Percentiles rank a stretch among this genome's conserved stretches.
Evolutionary conservation across 1,140 invertebrate genomes (phyloP).

Genomic region (Apis laboriosa): DNA sequence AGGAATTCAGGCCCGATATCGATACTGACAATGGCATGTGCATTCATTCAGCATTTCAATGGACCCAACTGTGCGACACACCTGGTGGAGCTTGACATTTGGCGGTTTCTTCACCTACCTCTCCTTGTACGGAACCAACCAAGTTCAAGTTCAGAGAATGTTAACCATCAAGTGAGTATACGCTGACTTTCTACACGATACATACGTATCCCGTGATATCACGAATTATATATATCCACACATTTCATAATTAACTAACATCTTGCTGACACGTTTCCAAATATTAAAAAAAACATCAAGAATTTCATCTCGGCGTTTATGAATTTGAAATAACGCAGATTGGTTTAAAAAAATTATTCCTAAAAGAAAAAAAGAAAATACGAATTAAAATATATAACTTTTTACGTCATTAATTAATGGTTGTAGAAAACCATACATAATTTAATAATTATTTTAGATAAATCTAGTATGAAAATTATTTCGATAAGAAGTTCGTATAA

Average conservation of each 20-base stretch:
- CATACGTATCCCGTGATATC: neutral
- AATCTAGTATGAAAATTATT: neutral
- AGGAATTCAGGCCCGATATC: constrained; percentile 19
- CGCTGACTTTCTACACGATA: constrained; percentile 35
- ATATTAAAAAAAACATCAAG: neutral
- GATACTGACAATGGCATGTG: constrained; percentile 42
- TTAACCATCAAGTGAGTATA: constrained; percentile 70
- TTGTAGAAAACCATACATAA: no score
- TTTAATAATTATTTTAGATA: neutral
- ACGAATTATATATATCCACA: neutral
- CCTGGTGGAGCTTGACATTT: constrained; percentile 88
- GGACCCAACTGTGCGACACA: constrained; percentile 89
- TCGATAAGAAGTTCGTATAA: neutral
- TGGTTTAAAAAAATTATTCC: neutral
- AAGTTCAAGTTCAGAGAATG: constrained; percentile 81
- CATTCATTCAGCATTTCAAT: constrained; percentile 80
- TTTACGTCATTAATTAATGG: no score
- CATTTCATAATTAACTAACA: neutral
- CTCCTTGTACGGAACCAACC: constrained; percentile 91
- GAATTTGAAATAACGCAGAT: no score
- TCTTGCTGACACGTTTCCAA: neutral
- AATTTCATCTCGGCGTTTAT: neutral
- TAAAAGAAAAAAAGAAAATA: no score
- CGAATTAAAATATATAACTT: no score
- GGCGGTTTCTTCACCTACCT: constrained; percentile 91